These are phyloP conservation scores for Melitaea cinxia DNA, from an alignment of 1,140 invertebrate species.

Conservation along the genomic window DNA sequence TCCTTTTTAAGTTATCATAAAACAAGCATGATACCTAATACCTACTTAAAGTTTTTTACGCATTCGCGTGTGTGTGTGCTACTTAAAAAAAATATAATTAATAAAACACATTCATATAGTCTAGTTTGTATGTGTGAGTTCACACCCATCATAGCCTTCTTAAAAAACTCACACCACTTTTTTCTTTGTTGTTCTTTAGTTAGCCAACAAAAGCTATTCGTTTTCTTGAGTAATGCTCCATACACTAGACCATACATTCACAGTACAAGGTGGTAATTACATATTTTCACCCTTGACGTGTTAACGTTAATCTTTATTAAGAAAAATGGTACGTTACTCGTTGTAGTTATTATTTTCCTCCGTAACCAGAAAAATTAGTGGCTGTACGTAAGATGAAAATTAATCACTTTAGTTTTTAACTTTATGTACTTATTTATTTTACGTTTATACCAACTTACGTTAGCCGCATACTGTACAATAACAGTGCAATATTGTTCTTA, in stretches of 20 bases:
- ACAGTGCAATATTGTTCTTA: too few species aligned
- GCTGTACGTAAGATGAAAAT: constrained; percentile 1
- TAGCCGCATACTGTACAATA: too few species aligned
- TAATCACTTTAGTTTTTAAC: constrained; percentile 1
- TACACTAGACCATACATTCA: constrained; percentile 30
- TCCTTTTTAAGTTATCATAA: too few species aligned
- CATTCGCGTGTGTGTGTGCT: too few species aligned
- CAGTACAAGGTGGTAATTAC: constrained; percentile 39
- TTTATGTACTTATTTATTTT: background rate
- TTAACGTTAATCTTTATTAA: constrained; percentile 46
- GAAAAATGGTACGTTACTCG: constrained; percentile 32
- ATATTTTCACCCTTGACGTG: constrained; percentile 42
- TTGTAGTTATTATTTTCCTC: constrained; percentile 22
- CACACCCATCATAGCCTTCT: too few species aligned
- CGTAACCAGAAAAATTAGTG: constrained; percentile 1
- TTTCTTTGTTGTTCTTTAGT: background rate
- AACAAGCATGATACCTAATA: too few species aligned
- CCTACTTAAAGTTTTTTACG: too few species aligned
- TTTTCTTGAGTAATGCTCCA: constrained; percentile 26
- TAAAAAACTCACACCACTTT: too few species aligned
- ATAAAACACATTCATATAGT: too few species aligned
- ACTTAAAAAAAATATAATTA: too few species aligned
- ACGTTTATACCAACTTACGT: background rate
- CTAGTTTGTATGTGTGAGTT: too few species aligned
- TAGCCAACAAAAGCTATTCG: constrained; percentile 21